phyloP scores from a whole-genome alignment of 2,797 vertebrate genomes.

The Perodicticus potto region DNA sequence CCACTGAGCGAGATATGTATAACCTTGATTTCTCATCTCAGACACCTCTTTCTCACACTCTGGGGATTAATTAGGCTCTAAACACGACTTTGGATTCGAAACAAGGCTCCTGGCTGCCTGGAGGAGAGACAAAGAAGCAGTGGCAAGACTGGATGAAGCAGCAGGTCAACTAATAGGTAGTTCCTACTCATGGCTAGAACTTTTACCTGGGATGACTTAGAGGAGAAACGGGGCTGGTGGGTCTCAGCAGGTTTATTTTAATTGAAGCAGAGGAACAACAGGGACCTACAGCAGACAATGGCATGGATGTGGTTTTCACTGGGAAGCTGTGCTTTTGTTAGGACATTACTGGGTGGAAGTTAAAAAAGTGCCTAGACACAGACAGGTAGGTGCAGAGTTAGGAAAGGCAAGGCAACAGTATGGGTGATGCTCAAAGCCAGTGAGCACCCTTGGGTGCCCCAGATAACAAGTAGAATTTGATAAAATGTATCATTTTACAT shows the following conservation, averaged over 20 bases:
- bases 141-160: background rate
- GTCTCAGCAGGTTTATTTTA: conserved; percentile 68
- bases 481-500: background rate
- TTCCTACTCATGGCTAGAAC: conserved; percentile 54
- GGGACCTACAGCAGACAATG: background rate
- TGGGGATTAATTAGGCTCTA: conserved; percentile 84
- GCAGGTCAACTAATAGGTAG: conserved; percentile 64
- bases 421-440: background rate
- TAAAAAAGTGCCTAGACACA: background rate
- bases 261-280: conserved; percentile 62
- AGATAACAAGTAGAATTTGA: conserved; percentile 26
- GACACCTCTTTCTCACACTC: conserved; percentile 82
- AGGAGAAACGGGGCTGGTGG: conserved; percentile 53
- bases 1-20: conserved; percentile 84
- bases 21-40: conserved; percentile 86
- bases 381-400: background rate
- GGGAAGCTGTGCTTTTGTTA: conserved; percentile 41
- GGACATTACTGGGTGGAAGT: background rate
- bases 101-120: conserved; percentile 55
- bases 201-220: conserved; percentile 19
- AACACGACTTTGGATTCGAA: conserved; percentile 79
- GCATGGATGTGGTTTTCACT: background rate
- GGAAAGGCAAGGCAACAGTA: background rate
- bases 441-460: conserved; percentile 8
- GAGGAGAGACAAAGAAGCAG: conserved; percentile 61